phyloP scores from a whole-genome alignment of 1,140 invertebrate genomes.

The Hormaphis cornu region DNA sequence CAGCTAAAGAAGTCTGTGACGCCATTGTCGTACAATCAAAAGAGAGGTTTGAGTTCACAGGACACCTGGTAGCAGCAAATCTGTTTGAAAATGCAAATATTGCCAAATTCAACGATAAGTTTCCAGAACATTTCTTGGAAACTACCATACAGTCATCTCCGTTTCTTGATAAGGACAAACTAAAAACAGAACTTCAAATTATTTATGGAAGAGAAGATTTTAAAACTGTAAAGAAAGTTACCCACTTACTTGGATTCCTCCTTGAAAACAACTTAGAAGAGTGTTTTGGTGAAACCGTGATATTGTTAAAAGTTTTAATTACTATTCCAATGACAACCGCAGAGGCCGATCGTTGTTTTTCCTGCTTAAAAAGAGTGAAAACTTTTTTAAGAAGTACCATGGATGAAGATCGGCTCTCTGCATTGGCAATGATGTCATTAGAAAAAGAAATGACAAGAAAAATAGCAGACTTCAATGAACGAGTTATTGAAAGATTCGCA shows the following conservation, averaged over 20 bases:
- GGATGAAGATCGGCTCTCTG: constrained; percentile 31
- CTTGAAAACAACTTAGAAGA: constrained; percentile 26
- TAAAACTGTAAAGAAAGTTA: neutral
- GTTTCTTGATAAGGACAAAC: neutral
- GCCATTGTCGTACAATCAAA: neutral
- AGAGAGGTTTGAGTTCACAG: neutral
- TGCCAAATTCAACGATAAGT: neutral
- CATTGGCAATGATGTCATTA: constrained; percentile 33
- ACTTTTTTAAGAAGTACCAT: constrained; percentile 34
- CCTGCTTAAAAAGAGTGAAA: constrained; percentile 36
- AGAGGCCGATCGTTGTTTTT: constrained; percentile 35
- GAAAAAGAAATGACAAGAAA: neutral
- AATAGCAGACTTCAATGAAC: neutral
- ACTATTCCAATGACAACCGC: constrained; percentile 36
- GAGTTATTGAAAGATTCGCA: neutral
- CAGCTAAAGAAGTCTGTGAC: neutral
- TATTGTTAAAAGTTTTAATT: constrained; percentile 36
- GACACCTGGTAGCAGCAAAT: neutral
- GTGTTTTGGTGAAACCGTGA: constrained; percentile 35
- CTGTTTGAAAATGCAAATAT: neutral
- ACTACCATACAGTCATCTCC: neutral
- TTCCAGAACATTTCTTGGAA: neutral
- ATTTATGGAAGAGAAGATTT: neutral
- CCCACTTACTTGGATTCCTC: neutral
- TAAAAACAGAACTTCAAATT: constrained; percentile 7